A percentile compares a stretch with the other conserved stretches of the same genome.
phyloP scores from a whole-genome alignment of 2,888 invertebrate genomes.

The Drosophila histrio region DNA sequence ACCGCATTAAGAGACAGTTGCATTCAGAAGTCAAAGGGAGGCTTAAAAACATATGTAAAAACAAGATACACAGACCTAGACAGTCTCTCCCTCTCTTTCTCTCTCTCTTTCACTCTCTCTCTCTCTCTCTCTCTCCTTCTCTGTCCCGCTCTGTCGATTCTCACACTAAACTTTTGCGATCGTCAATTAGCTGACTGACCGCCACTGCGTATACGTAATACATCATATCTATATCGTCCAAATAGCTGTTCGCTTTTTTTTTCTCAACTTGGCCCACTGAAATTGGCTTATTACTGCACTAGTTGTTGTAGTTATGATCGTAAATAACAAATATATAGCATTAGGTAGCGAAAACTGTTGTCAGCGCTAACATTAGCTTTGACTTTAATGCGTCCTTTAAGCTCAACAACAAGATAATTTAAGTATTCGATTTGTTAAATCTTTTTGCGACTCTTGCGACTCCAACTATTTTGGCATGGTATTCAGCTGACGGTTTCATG shows the following conservation, averaged over 20 bases:
- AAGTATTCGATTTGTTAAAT: slow-evolving; percentile 19
- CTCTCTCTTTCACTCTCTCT: not conserved
- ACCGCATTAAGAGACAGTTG: not conserved
- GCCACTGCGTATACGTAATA: slow-evolving; percentile 70
- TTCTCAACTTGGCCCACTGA: slow-evolving; percentile 1
- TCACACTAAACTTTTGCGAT: slow-evolving; percentile 13
- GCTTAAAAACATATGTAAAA: slow-evolving; percentile 9
- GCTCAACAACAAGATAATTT: slow-evolving; percentile 12
- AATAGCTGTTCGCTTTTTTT: slow-evolving; percentile 1
- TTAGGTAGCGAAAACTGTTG: not conserved
- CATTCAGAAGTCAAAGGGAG: not conserved
- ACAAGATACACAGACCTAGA: not conserved
- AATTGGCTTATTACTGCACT: slow-evolving; percentile 3
- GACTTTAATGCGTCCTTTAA: slow-evolving; percentile 18
- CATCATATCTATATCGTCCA: not conserved
- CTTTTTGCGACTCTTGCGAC: not conserved
- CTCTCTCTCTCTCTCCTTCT: not conserved
- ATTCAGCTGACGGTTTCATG: slow-evolving; percentile 15
- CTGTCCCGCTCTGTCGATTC: slow-evolving; percentile 16
- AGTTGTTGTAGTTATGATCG: not conserved
- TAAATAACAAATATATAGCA: not conserved
- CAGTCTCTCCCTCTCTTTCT: not conserved
- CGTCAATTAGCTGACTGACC: slow-evolving; percentile 51
- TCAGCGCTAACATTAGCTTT: not conserved
- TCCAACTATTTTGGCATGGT: slow-evolving; percentile 7